phyloP scores from a whole-genome alignment of 2,113 vertebrate genomes.

The Cygnus atratus region DNA sequence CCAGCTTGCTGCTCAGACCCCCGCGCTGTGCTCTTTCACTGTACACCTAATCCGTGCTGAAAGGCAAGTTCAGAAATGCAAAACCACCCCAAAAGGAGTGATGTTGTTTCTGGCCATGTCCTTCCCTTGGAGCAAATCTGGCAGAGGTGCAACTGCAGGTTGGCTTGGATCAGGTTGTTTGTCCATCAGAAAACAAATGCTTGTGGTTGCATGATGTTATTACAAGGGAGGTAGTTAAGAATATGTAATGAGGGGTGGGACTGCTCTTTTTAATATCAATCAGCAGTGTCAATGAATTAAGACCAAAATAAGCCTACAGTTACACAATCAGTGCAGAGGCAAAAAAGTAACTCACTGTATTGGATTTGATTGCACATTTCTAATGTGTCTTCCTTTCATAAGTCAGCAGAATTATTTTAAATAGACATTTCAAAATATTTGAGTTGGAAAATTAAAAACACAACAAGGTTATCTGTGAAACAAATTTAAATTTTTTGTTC shows the following conservation, averaged over 20 bases:
- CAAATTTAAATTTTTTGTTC: background rate
- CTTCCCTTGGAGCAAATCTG: background rate
- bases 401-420: slow-evolving; percentile 2
- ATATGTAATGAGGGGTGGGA: background rate
- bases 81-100: background rate
- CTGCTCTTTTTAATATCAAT: background rate
- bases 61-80: background rate
- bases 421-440: background rate
- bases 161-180: background rate
- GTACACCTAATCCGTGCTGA: background rate
- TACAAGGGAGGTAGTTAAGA: background rate
- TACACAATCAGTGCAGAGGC: background rate
- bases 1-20: background rate
- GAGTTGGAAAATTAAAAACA: background rate
- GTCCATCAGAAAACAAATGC: background rate
- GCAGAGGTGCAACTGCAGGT: background rate
- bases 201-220: background rate
- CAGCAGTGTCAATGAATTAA: background rate
- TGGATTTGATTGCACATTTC: background rate
- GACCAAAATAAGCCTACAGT: background rate
- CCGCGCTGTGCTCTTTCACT: background rate
- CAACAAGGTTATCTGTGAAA: background rate
- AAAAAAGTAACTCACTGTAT: background rate
- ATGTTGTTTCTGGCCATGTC: background rate
- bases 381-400: background rate